Evolutionary conservation across 2,888 invertebrate species (phyloP), one percentile per base, ranked within the genome.

Genomic region (Linnaemya vulpina): DNA sequence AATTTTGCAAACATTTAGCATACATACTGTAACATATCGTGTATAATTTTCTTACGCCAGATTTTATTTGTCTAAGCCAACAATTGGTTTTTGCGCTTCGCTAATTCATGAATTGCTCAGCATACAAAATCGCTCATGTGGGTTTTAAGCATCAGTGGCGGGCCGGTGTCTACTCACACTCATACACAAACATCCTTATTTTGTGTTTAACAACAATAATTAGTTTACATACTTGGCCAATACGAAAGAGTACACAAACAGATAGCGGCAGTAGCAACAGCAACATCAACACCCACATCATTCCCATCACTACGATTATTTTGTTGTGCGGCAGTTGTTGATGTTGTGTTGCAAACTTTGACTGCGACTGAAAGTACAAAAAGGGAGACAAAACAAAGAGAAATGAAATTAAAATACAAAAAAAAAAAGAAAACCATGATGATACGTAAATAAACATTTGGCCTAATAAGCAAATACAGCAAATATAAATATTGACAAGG

Each of bases 391-490:
- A 73, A 68, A 78, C 43, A 79, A 49, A 63, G 62, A 13, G 55
- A 60, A 65, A 73, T 58, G 38, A 71, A 82, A 58, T 62, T 86
- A 74, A 77, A 82, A 88, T 83, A 84, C 2, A 11, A 58, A 55
- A 35, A 40, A 40, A 40, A 40, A 11, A 40, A 40, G 11, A 40
- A 11, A 40, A 11, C 40, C 40, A 70, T 53, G 67, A 79, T 84
- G 80, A 87, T 84, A 86, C 82, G 83, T 79, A 85, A 87, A 87
- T 83, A 87, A 86, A 87, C 87, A 88, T 87, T 87, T 86, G 87
- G 87, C 87, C 87, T 88, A 87, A 87, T 86, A 88, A 87, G 87
- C 88, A 87, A 88, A 88, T 87, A 88, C 84, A 76, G 71, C 78
- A 53, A 84, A 80, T 65, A 76, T 70, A 87, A 87, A 88, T 87